Evolutionary conservation across 2,888 invertebrate species (phyloP), one percentile per base, ranked within the genome.

Genomic region (Drosophila neoperkinsi): DNA sequence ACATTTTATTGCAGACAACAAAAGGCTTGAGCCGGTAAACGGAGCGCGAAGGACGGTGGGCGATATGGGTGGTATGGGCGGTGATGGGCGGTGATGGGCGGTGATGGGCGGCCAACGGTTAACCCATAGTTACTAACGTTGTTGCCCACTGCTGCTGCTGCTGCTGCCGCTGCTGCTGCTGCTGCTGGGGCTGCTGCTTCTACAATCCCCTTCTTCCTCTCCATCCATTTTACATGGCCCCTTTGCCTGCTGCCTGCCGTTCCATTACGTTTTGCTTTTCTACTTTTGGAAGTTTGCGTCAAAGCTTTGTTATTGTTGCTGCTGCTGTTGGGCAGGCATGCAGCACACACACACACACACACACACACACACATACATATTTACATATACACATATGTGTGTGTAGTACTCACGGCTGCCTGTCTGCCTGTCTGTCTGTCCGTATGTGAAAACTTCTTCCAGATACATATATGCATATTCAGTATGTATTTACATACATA

Each of bases 1-100:
- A 83, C 82, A 90, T 88, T 85, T 85, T 75, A 75, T 88, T 85
- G 88, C 86, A 85, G 86, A 86, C 88, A 86, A 86, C 86, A 86
- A 86, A 87, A 90, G 86, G 90, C 79, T 87, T 81, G 84, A 86
- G 87, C 69, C 55, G 78, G 71, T 69, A 64, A 64, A 57, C 60
- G 78, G 70, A 57, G 64, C 46, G 13, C 7, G 65, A 49, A 60
- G 56, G 51, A 28, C 41, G 28, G 36, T 52, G 52, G 52, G 52
- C 52, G 52, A 25, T 7, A 28, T 25, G 55, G 25, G 11, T 18
- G 55, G 11, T 46, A 21, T 18, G 57, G 43, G 38, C 21, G 38
- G 46, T n/a, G 61, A 36, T 67, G 61, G 53, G 52, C 59, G 69
- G 55, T 25, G 3, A 21, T 18, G 57, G 43, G 38, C 30, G 38